Base-by-base conservation (phyloP, 2,113 vertebrate species). In the Hemicordylus capensis region DNA sequence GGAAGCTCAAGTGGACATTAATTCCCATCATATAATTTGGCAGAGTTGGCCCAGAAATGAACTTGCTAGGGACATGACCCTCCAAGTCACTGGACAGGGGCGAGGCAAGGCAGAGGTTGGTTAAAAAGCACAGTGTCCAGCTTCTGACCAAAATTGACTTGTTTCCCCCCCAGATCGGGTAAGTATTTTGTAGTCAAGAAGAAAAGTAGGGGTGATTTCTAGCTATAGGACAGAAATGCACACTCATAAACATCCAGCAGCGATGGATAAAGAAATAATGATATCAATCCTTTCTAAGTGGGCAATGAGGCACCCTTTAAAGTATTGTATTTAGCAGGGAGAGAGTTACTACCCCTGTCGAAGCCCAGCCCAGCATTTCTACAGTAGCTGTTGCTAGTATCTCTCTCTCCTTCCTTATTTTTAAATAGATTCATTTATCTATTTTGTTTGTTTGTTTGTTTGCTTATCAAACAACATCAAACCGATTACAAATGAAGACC, bases 1-100 rank as follows among this genome's bases (percentile, higher is more conserved):
- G 91, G 92, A 90, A 95, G 92, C 86, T 90, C 81, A 88, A 93
- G 89, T 85, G 90, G 95, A 95, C 95, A 97, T 96, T 95, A 96
- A 95, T 95, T 97, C 94, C 95, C 95, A 96, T 96, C 95, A 95
- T 95, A 96, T 94, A 95, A 96, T 93, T 96, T 95, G 95, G 95
- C 95, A 96, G 96, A 94, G 89, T 87, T 96, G 94, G 92, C 95
- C 96, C 93, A 96, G 95, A 96, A 96, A 96, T 97, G 96, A 97
- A 96, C 96, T 96, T 95, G 92, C 93, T 84, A 88, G 90, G 79
- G 89, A 90, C 91, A 90, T 95, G 94, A 94, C 94, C 93, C 93
- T 94, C 84, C 67, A 76, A 90, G 89, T 92, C 94, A 91, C 81
- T 63, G 88, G 85, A 91, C 85, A 54, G 51, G 91, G 77, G 24